Evolutionary conservation across 2,888 invertebrate species (phyloP).

Genomic region (Cheilosia variabilis): DNA sequence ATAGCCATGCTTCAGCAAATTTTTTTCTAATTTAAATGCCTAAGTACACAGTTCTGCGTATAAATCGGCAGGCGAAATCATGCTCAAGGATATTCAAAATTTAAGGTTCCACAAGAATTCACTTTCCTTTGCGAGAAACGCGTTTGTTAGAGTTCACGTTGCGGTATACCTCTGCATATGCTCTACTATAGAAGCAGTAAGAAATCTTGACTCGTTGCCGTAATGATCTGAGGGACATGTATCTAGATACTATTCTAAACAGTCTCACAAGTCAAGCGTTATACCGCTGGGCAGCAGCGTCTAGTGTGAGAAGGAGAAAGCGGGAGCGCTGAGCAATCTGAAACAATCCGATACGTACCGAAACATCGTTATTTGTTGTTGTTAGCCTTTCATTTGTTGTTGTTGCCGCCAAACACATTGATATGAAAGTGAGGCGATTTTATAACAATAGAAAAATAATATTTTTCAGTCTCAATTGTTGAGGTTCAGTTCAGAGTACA

Average conservation of each 20-base stretch:
- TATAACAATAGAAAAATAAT: slow-evolving; percentile 52
- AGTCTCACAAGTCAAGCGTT: slow-evolving; percentile 28
- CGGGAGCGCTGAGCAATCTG: slow-evolving; percentile 6
- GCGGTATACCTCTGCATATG: not conserved
- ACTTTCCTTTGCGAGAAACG: slow-evolving; percentile 14
- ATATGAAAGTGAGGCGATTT: slow-evolving; percentile 48
- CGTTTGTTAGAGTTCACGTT: not conserved
- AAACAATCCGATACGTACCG: slow-evolving; percentile 30
- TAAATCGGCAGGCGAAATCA: not conserved
- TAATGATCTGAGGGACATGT: slow-evolving; percentile 53
- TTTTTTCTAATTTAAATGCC: slow-evolving; percentile 10
- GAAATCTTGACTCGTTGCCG: slow-evolving; percentile 12
- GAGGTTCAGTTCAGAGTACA: not conserved
- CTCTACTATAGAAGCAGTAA: not conserved
- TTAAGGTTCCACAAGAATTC: slow-evolving; percentile 15
- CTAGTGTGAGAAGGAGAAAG: slow-evolving; percentile 10
- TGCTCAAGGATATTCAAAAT: not conserved
- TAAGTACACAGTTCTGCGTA: not conserved
- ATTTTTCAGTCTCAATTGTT: slow-evolving; percentile 17
- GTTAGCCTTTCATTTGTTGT: slow-evolving; percentile 11
- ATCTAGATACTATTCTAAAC: slow-evolving; percentile 49
- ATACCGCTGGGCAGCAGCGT: slow-evolving; percentile 18
- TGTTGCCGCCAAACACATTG: slow-evolving; percentile 14
- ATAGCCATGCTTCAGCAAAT: not conserved
- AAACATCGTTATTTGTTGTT: slow-evolving; percentile 29